Evolutionary conservation across 2,888 invertebrate genomes (phyloP).

Genomic region (Amphipoea oculea): DNA sequence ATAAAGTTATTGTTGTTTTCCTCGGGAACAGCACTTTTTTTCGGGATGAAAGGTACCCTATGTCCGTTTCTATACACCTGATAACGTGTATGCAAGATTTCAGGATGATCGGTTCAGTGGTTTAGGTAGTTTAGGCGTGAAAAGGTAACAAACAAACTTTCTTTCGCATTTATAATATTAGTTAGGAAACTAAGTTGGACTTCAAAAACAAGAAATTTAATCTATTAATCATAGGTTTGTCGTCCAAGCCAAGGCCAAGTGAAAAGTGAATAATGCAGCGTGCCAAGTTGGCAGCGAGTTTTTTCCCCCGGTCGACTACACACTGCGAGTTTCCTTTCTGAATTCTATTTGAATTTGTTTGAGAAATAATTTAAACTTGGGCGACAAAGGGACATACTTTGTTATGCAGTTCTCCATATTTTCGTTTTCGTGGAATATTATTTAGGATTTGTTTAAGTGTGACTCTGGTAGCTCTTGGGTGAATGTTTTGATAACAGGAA

Average conservation of each 20-base stretch:
- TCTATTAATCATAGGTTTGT: conserved; percentile 71
- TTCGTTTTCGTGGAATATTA: conserved; percentile 40
- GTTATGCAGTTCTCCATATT: conserved; percentile 62
- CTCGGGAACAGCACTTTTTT: too few species aligned
- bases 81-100: too few species aligned
- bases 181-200: background rate
- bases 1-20: too few species aligned
- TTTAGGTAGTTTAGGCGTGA: too few species aligned
- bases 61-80: too few species aligned
- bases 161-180: too few species aligned
- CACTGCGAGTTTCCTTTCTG: conserved; percentile 69
- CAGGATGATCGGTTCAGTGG: too few species aligned
- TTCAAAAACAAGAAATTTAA: conserved; percentile 33
- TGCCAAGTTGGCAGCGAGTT: conserved; percentile 57
- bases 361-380: conserved; percentile 71
- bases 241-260: conserved; percentile 54
- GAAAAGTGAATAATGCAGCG: conserved; percentile 76
- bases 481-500: conserved; percentile 2
- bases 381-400: conserved; percentile 63
- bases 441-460: conserved; percentile 37
- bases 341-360: conserved; percentile 74
- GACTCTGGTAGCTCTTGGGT: background rate
- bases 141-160: too few species aligned
- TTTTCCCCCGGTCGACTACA: conserved; percentile 62
- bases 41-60: too few species aligned